A percentile compares a stretch with the other conserved stretches of the same genome.
Evolutionary conservation across 2,888 invertebrate genomes (phyloP).

Genomic region (Laspeyria flexula): DNA sequence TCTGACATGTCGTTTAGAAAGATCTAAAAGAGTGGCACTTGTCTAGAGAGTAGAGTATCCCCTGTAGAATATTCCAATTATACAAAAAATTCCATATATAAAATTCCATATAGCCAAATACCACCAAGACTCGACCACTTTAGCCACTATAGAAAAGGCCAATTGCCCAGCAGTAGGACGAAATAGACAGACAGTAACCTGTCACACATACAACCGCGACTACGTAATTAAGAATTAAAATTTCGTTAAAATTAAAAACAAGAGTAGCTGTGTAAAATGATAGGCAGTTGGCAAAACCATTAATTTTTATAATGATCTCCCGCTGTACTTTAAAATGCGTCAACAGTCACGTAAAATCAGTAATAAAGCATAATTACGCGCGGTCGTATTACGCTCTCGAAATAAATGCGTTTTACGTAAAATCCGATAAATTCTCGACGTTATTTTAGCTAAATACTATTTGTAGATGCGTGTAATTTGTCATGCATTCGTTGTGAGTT

Average conservation of each 20-base stretch:
- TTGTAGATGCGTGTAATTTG: slow-evolving; percentile 7
- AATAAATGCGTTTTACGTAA: slow-evolving; percentile 17
- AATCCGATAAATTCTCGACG: slow-evolving; percentile 10
- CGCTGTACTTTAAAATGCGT: slow-evolving; percentile 32
- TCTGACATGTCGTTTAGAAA: no score
- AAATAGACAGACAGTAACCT: no score
- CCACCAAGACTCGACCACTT: no score
- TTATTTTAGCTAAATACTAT: slow-evolving; percentile 8
- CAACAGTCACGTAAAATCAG: slow-evolving; percentile 30
- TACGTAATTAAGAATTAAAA: not conserved
- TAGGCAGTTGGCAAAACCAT: slow-evolving; percentile 9
- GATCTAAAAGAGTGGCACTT: no score
- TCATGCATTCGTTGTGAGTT: slow-evolving; percentile 16
- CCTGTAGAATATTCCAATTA: no score
- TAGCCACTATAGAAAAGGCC: no score
- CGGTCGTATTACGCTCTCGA: slow-evolving; percentile 11
- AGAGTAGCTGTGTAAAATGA: not conserved
- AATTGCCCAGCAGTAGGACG: no score
- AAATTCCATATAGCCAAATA: no score
- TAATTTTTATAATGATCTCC: slow-evolving; percentile 29
- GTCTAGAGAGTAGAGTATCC: no score
- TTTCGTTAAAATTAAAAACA: not conserved
- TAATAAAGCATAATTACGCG: slow-evolving; percentile 19
- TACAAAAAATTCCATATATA: no score
- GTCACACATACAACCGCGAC: no score